These are phyloP conservation scores for Anoura caudifer DNA, from an alignment of 2,113 vertebrate species.

Conservation along the genomic window DNA sequence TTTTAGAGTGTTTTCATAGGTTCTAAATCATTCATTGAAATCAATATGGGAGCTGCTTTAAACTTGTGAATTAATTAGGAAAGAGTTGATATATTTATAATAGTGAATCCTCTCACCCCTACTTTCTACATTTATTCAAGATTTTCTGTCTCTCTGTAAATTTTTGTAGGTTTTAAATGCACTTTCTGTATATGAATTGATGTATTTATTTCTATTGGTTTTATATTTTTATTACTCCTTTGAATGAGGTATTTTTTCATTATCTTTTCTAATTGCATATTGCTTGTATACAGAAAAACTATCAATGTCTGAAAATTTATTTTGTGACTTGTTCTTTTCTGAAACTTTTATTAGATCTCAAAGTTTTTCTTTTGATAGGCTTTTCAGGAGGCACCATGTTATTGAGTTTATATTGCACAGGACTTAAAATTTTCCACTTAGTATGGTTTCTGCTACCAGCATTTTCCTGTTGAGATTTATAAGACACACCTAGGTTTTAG, in stretches of 20 bases:
- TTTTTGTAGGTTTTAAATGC: background rate
- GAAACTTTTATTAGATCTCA: background rate
- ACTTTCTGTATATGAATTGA: background rate
- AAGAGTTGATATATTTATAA: background rate
- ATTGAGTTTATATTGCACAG: background rate
- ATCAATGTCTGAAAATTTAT: background rate
- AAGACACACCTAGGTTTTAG: no score
- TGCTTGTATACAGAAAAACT: background rate
- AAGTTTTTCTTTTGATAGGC: background rate
- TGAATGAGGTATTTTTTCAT: background rate
- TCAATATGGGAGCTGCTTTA: background rate
- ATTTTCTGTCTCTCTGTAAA: background rate
- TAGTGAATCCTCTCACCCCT: background rate
- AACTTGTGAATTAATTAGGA: background rate
- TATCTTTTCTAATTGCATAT: background rate
- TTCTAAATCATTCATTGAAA: background rate
- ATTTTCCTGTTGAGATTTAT: background rate
- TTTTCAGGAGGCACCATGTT: background rate
- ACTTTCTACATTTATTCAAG: background rate
- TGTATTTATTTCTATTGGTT: slow-evolving; percentile 19
- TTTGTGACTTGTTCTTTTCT: background rate
- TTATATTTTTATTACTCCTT: background rate
- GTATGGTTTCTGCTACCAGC: background rate
- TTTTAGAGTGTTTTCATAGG: background rate
- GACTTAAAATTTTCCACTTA: slow-evolving; percentile 34